Evolutionary conservation across 64 coral and sea anemone genomes (phyloP).

Genomic region (Montipora efflorescens): DNA sequence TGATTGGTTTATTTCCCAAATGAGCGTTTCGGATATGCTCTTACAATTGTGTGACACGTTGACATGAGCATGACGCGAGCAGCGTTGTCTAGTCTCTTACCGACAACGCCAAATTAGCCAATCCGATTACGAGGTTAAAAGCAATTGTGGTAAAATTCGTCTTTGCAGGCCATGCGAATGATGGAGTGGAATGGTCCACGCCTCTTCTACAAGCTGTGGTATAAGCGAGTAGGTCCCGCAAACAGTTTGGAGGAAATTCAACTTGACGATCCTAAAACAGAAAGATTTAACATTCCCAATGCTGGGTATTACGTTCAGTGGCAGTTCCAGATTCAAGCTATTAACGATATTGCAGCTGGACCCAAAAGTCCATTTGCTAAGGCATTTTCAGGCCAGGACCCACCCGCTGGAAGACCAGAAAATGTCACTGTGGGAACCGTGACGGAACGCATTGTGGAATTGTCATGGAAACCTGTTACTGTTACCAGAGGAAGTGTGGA

Average conservation of each 20-base stretch:
- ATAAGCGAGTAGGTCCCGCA: neutral
- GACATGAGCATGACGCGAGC: too few species aligned
- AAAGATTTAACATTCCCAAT: neutral
- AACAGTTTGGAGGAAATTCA: neutral
- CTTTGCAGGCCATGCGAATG: constrained; percentile 50
- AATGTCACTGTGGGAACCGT: constrained; percentile 22
- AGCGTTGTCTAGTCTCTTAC: too few species aligned
- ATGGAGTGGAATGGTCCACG: constrained; percentile 73
- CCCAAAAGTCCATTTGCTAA: constrained; percentile 15
- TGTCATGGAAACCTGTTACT: constrained; percentile 71
- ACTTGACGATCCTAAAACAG: neutral
- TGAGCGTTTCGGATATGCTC: too few species aligned
- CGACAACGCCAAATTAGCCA: too few species aligned
- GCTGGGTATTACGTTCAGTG: constrained; percentile 77
- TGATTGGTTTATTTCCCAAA: too few species aligned
- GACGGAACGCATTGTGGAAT: constrained; percentile 45
- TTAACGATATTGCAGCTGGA: constrained; percentile 45
- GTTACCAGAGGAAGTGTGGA: constrained; percentile 74
- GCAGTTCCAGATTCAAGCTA: constrained; percentile 75
- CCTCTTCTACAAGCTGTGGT: constrained; percentile 49
- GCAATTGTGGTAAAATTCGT: too few species aligned
- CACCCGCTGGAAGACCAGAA: constrained; percentile 32
- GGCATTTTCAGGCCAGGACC: constrained; percentile 80
- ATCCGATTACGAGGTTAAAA: too few species aligned
- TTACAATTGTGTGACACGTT: too few species aligned